Percentiles rank a stretch among this genome's conserved stretches.
Conservation (phyloP, 1,140 invertebrate species). For the Popillia japonica region DNA sequence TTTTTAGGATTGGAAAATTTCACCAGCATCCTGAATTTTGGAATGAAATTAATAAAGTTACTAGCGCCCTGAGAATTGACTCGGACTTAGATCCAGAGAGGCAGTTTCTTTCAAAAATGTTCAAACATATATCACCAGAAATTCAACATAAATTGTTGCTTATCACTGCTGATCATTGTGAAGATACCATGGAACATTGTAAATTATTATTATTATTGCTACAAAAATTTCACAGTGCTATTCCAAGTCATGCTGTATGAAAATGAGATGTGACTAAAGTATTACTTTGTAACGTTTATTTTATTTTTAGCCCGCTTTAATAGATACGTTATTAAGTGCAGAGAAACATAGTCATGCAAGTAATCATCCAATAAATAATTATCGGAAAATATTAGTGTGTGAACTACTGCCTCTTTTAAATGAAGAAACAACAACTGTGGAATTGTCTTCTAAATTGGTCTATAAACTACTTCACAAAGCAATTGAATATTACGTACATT, state of each 20-base stretch:
- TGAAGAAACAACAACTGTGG: constrained; percentile 62
- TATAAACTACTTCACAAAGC: constrained; percentile 70
- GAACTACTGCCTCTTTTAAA: constrained; percentile 79
- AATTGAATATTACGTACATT: constrained; percentile 67
- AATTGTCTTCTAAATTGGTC: constrained; percentile 72
- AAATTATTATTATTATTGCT: constrained; percentile 79
- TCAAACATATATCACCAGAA: constrained; percentile 63
- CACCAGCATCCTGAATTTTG: constrained; percentile 71
- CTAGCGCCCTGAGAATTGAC: no score
- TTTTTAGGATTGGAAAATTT: no score
- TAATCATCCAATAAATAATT: constrained; percentile 72
- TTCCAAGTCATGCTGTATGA: constrained; percentile 76
- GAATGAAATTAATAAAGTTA: constrained; percentile 82
- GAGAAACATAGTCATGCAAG: constrained; percentile 75
- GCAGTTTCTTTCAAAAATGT: constrained; percentile 65
- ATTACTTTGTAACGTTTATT: constrained; percentile 43
- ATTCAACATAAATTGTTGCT: constrained; percentile 80
- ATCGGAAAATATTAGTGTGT: constrained; percentile 75
- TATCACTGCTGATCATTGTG: constrained; percentile 83
- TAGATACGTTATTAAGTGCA: constrained; percentile 78
- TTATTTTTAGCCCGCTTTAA: constrained; percentile 67
- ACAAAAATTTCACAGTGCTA: constrained; percentile 82
- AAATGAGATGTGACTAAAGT: constrained; percentile 44
- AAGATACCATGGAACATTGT: constrained; percentile 88
- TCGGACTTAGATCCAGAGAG: no score